A percentile compares a stretch with the other conserved stretches of the same genome.
Evolutionary conservation across 2,888 invertebrate species (phyloP).

Genomic region (Drosophila cracens): DNA sequence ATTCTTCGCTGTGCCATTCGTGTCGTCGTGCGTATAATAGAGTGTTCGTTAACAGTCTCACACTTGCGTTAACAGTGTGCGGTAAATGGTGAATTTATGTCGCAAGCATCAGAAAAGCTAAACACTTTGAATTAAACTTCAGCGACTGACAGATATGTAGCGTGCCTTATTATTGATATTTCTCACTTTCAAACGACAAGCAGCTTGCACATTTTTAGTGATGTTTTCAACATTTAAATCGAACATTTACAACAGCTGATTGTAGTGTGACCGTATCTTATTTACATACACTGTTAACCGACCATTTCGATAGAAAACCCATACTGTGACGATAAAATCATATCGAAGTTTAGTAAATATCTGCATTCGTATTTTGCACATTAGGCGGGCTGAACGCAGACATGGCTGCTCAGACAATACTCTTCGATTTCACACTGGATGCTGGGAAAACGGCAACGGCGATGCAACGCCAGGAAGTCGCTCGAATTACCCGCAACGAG

Average conservation of each 20-base stretch:
- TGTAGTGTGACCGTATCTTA: slow-evolving; percentile 12
- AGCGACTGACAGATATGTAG: neutral
- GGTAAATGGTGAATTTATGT: slow-evolving; percentile 2
- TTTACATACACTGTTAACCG: neutral
- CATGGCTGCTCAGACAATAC: slow-evolving; percentile 92
- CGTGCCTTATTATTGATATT: neutral
- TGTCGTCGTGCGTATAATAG: slow-evolving; percentile 7
- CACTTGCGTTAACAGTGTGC: slow-evolving; percentile 18
- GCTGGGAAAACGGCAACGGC: slow-evolving; percentile 89
- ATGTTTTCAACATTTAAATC: neutral
- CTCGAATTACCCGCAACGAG: slow-evolving; percentile 89
- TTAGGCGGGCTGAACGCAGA: slow-evolving; percentile 47
- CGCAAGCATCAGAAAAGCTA: neutral
- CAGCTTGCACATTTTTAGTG: neutral
- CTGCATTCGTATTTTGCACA: slow-evolving; percentile 53
- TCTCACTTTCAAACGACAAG: too few species aligned
- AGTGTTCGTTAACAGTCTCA: neutral
- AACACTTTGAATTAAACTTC: neutral
- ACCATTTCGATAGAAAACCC: slow-evolving; percentile 19
- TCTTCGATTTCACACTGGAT: slow-evolving; percentile 92
- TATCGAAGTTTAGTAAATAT: slow-evolving; percentile 12
- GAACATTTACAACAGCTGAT: slow-evolving; percentile 23
- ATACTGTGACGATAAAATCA: slow-evolving; percentile 19
- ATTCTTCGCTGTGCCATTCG: neutral
- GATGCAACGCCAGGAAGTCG: slow-evolving; percentile 88